phyloP scores from a whole-genome alignment of 2,888 invertebrate genomes.

The Myathropa florea region DNA sequence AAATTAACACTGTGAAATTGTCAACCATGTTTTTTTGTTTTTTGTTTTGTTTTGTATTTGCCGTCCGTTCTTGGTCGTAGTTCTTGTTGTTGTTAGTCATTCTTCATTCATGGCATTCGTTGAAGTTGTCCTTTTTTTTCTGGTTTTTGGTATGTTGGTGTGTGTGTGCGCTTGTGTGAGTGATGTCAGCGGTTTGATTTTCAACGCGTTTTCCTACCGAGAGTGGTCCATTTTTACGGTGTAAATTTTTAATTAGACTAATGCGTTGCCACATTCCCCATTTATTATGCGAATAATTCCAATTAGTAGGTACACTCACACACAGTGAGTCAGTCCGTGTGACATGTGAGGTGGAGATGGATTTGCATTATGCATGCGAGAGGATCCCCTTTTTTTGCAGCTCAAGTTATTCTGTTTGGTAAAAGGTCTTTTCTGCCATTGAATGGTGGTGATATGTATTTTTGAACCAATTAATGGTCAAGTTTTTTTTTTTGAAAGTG shows the following conservation, averaged over 20 bases:
- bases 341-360: background rate
- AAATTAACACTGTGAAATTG: slow-evolving; percentile 71
- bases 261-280: slow-evolving; percentile 64
- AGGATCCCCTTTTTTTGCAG: background rate
- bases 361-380: background rate
- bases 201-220: slow-evolving; percentile 49
- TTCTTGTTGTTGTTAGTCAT: background rate
- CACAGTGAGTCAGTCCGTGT: background rate
- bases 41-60: slow-evolving; percentile 5
- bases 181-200: slow-evolving; percentile 66
- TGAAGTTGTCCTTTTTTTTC: slow-evolving; percentile 31
- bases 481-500: background rate
- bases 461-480: slow-evolving; percentile 17
- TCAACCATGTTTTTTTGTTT: slow-evolving; percentile 51
- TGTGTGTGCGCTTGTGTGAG: background rate
- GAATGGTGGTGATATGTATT: background rate
- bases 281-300: slow-evolving; percentile 59
- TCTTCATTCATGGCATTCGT: slow-evolving; percentile 5
- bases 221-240: slow-evolving; percentile 63
- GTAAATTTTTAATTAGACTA: slow-evolving; percentile 72
- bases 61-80: background rate
- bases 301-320: slow-evolving; percentile 49
- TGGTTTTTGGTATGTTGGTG: background rate
- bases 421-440: background rate
- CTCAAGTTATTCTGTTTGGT: background rate